phyloP scores from a whole-genome alignment of 2,888 invertebrate genomes.

The Hoplodrina blanda region DNA sequence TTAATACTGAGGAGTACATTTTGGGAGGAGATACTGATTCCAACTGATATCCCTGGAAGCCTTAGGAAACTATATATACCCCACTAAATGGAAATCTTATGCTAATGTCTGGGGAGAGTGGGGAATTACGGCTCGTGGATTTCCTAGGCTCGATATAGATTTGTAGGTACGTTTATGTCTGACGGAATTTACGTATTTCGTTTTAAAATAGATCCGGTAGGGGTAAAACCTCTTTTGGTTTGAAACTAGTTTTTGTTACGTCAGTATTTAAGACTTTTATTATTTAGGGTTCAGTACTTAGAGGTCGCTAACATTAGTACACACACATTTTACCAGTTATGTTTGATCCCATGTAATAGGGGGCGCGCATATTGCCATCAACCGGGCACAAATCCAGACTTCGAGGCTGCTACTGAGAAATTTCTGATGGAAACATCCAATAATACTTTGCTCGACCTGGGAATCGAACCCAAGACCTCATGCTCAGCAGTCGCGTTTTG shows the following conservation, averaged over 20 bases:
- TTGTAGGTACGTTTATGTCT: background rate
- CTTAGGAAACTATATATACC: slow-evolving; percentile 48
- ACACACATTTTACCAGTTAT: too few relatives aligned
- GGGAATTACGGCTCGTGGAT: slow-evolving; percentile 39
- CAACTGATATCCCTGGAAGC: slow-evolving; percentile 48
- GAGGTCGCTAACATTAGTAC: too few relatives aligned
- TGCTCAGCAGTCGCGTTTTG: too few relatives aligned
- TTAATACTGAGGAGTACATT: slow-evolving; percentile 50
- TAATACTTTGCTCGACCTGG: too few relatives aligned
- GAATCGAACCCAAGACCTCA: too few relatives aligned
- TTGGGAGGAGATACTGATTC: slow-evolving; percentile 9
- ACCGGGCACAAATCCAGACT: too few relatives aligned
- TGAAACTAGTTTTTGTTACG: background rate
- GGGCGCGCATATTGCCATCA: too few relatives aligned
- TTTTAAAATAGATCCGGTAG: slow-evolving; percentile 11
- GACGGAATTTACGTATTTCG: background rate
- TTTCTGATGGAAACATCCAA: too few relatives aligned
- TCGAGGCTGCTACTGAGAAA: too few relatives aligned
- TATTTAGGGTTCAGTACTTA: too few relatives aligned
- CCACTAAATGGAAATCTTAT: slow-evolving; percentile 49
- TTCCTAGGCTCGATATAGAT: background rate
- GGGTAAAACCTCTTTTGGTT: background rate
- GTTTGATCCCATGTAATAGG: too few relatives aligned
- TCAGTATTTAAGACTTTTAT: background rate
- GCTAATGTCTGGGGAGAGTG: slow-evolving; percentile 49